phyloP scores from a whole-genome alignment of 2,113 vertebrate species.

The Centrocercus urophasianus region DNA sequence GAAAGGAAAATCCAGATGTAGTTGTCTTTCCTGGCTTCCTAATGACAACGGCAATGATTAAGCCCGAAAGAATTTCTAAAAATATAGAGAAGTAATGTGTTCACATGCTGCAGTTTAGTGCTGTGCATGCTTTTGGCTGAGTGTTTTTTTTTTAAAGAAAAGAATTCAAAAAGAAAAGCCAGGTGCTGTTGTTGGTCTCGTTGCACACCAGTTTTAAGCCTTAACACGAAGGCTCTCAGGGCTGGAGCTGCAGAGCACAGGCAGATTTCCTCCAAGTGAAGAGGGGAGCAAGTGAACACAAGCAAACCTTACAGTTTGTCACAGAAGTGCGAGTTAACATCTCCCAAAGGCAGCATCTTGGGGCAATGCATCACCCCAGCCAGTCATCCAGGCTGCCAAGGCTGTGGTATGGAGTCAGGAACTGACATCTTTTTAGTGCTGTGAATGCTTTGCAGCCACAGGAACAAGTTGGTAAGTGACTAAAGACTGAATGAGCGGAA shows the following conservation, averaged over 20 bases:
- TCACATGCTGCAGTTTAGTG: neutral
- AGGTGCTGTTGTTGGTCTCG: neutral
- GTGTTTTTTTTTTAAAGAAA: neutral
- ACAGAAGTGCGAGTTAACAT: neutral
- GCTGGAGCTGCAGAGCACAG: neutral
- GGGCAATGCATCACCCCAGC: neutral
- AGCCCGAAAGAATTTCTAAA: neutral
- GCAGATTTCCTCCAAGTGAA: neutral
- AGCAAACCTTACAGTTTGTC: neutral
- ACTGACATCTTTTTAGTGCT: neutral
- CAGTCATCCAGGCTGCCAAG: neutral
- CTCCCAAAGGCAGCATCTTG: neutral
- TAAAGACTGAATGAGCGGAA: constrained; percentile 6
- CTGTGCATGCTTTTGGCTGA: neutral
- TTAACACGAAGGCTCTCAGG: neutral
- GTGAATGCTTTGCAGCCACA: neutral
- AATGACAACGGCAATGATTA: neutral
- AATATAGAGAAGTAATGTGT: neutral
- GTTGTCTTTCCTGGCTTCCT: neutral
- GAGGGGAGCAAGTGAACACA: neutral
- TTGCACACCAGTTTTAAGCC: neutral
- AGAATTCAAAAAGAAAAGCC: neutral
- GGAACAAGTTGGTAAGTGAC: constrained; percentile 19
- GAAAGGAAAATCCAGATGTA: neutral
- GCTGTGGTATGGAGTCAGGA: neutral